phyloP scores from a whole-genome alignment of 2,797 vertebrate genomes.

The Prunella strophiata region DNA sequence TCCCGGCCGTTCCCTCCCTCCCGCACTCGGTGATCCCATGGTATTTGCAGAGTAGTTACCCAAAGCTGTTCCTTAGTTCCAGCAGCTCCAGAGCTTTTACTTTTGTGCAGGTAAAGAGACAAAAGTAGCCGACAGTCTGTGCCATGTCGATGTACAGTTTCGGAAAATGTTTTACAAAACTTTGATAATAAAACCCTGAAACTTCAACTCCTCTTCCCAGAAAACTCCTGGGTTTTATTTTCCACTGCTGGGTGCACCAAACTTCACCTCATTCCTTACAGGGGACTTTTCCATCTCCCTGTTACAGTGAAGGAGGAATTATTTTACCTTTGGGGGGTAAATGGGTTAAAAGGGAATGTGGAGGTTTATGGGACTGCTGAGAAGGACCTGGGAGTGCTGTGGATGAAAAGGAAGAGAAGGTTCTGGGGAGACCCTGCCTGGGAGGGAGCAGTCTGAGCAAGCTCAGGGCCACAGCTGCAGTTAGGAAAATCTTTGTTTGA shows the following conservation, averaged over 20 bases:
- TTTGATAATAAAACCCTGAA: constrained; percentile 93
- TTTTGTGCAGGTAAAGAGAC: constrained; percentile 77
- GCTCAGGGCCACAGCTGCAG: not conserved
- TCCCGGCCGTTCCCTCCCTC: constrained; percentile 71
- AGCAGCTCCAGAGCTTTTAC: constrained; percentile 73
- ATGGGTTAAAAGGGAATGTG: not conserved
- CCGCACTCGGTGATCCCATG: constrained; percentile 76
- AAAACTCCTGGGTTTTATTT: constrained; percentile 68
- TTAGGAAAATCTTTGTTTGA: not conserved
- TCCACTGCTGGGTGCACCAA: not conserved
- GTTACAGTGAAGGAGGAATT: not conserved
- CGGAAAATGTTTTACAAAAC: constrained; percentile 89
- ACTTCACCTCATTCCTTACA: not conserved
- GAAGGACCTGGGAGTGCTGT: not conserved
- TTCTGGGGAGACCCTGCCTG: not conserved
- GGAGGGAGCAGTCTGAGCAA: not conserved
- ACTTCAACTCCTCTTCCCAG: constrained; percentile 66
- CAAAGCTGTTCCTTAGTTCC: constrained; percentile 74
- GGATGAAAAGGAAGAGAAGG: not conserved
- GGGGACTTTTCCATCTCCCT: not conserved
- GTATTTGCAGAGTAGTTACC: constrained; percentile 76
- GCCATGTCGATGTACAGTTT: constrained; percentile 89
- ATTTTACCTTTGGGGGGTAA: fast-evolving
- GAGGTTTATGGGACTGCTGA: not conserved
- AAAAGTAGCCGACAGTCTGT: constrained; percentile 82